Evolutionary conservation across 2,888 invertebrate genomes (phyloP).

Genomic region (Drosophila mimetica): DNA sequence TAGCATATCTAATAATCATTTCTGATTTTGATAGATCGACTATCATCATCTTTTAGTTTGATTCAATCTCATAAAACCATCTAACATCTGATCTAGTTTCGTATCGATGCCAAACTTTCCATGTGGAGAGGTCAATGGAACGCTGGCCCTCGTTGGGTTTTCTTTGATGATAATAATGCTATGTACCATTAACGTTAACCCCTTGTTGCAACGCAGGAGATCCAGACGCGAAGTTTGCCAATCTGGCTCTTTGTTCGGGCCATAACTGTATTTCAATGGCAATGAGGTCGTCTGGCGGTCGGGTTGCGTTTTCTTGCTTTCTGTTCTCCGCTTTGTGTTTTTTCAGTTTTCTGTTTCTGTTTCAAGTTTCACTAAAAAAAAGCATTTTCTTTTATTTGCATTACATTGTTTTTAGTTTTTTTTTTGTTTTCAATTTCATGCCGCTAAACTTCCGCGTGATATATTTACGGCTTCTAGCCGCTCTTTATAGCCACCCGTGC

Average conservation of each 20-base stretch:
- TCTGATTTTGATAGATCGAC: too few species aligned
- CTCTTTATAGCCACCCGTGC: background rate
- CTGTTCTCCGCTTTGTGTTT: conserved; percentile 42
- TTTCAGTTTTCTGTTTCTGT: conserved; percentile 36
- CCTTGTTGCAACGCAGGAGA: conserved; percentile 27
- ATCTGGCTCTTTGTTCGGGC: conserved; percentile 38
- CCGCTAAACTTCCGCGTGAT: conserved; percentile 40
- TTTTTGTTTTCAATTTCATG: conserved; percentile 26
- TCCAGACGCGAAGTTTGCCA: conserved; percentile 28
- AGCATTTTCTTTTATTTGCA: conserved; percentile 40
- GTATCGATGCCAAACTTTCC: background rate
- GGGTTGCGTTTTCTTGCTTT: conserved; percentile 43
- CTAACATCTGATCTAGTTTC: background rate
- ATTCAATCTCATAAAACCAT: background rate
- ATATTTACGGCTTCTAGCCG: conserved; percentile 15
- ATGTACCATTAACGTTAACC: conserved; percentile 18
- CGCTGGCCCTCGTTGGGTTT: conserved; percentile 21
- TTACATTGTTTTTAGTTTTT: conserved; percentile 41
- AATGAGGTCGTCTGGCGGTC: conserved; percentile 65
- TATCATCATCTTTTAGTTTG: background rate
- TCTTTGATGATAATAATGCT: conserved; percentile 15
- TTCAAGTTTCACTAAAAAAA: conserved; percentile 33
- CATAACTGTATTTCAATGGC: conserved; percentile 75
- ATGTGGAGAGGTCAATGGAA: conserved; percentile 7
- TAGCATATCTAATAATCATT: too few species aligned